Evolutionary conservation across 2,113 vertebrate genomes (phyloP).

Genomic region (Neolamprologus devosi): DNA sequence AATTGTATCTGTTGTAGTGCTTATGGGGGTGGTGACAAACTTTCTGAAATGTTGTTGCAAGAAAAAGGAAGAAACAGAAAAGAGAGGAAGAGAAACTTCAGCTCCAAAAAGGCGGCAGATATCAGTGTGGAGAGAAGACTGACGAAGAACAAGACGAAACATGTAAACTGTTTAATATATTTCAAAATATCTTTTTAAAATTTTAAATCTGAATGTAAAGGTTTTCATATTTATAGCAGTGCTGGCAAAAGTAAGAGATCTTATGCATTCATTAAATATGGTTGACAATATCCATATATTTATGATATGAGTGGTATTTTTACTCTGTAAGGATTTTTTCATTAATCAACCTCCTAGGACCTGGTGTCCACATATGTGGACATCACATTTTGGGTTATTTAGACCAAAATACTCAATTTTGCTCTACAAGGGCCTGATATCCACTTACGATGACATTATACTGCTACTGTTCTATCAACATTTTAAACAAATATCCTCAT

Average conservation of each 20-base stretch:
- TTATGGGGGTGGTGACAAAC: not conserved
- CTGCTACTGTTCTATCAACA: no score
- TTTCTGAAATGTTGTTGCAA: not conserved
- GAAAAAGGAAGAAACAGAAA: not conserved
- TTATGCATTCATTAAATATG: not conserved
- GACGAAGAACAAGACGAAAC: not conserved
- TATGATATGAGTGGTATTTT: not conserved
- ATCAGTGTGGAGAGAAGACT: not conserved
- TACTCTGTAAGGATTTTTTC: not conserved
- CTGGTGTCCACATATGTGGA: no score
- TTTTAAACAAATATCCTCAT: no score
- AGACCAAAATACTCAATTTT: no score
- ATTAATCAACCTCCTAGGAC: no score
- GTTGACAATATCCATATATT: not conserved
- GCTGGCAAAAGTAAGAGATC: not conserved
- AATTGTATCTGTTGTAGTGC: not conserved
- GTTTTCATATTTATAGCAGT: not conserved
- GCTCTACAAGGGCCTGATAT: no score
- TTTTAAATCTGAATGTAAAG: not conserved
- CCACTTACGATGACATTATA: no score
- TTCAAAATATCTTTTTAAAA: not conserved
- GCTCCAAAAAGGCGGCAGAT: not conserved
- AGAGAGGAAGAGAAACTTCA: not conserved
- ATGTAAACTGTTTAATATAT: not conserved
- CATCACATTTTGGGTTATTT: no score